A percentile compares a stretch with the other conserved stretches of the same genome.
Evolutionary conservation across 2,797 vertebrate genomes (phyloP).

Genomic region (Eurystomus glaucurus): DNA sequence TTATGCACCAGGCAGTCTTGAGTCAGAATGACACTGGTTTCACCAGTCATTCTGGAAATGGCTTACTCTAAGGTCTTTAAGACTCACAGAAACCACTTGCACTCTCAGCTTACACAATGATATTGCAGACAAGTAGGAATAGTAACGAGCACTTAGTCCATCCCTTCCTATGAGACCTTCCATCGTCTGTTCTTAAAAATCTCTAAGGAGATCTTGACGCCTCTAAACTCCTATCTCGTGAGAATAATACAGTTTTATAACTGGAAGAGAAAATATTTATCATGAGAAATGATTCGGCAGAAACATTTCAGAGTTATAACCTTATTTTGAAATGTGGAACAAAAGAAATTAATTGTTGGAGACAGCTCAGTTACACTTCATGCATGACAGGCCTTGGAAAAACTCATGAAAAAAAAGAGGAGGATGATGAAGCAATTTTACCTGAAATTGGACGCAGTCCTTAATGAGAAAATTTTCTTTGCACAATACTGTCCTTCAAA

Average conservation of each 20-base stretch:
- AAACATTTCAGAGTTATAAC: background rate
- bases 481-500: background rate
- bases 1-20: fast-evolving
- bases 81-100: background rate
- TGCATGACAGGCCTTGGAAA: background rate
- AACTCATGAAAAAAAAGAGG: background rate
- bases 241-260: background rate
- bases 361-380: background rate
- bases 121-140: background rate
- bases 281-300: background rate
- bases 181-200: background rate
- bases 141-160: background rate
- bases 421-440: background rate
- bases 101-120: background rate
- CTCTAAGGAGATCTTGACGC: background rate
- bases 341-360: background rate
- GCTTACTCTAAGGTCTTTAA: background rate
- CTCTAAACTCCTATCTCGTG: background rate
- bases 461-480: background rate
- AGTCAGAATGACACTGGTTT: background rate
- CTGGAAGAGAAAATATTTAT: background rate
- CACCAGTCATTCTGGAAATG: background rate
- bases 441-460: background rate
- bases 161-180: background rate
- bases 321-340: background rate